phyloP scores from a whole-genome alignment of 2,113 vertebrate species.

The Axis porcinus region DNA sequence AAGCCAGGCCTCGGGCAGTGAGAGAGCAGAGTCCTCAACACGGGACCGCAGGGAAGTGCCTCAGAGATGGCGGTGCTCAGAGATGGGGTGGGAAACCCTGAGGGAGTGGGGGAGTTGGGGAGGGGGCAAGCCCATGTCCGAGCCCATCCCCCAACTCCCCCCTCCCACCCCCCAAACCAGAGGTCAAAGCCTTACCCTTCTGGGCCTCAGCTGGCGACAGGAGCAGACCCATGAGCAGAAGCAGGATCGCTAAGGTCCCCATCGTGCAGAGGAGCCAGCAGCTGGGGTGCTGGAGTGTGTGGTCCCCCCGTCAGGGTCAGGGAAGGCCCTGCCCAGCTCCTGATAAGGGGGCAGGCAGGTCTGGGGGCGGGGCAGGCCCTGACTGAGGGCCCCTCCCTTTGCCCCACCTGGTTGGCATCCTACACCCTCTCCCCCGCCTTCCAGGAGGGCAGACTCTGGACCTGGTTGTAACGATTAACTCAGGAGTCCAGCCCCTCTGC shows the following conservation, averaged over 20 bases:
- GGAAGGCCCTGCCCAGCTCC: neutral
- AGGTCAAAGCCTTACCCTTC: constrained; percentile 58
- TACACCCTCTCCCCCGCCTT: neutral
- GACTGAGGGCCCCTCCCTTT: neutral
- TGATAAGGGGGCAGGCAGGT: neutral
- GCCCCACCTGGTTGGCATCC: neutral
- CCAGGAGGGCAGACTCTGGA: constrained; percentile 43
- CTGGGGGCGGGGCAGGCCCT: neutral
- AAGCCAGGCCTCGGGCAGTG: neutral
- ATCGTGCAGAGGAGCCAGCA: constrained; percentile 32
- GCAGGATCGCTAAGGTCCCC: constrained; percentile 28
- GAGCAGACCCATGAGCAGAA: constrained; percentile 42
- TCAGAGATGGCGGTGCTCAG: neutral
- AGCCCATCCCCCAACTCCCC: neutral
- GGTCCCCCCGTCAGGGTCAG: neutral
- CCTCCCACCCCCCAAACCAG: neutral
- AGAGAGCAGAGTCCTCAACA: neutral
- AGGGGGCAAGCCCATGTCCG: fast-evolving
- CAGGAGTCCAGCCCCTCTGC: neutral
- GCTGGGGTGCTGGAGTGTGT: fast-evolving
- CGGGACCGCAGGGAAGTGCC: neutral
- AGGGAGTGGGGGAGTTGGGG: fast-evolving
- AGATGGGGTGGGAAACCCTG: neutral
- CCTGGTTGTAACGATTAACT: constrained; percentile 46
- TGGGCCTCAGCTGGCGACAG: constrained; percentile 60